Conservation (phyloP, 2,888 invertebrate species). For the Mycalesis mineus region DNA sequence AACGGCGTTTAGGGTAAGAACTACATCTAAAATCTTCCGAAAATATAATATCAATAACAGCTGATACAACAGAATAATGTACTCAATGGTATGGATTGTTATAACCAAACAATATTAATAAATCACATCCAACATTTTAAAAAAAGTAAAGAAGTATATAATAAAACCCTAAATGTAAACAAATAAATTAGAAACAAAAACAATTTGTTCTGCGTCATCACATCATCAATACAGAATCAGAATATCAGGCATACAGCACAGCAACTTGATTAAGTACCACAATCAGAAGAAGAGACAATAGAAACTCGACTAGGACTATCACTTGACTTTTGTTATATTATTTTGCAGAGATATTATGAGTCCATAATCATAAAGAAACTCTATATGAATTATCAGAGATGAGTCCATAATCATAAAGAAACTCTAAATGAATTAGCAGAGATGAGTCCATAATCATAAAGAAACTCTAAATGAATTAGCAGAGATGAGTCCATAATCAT, state of each 20-base stretch:
- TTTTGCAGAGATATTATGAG: too few relatives aligned
- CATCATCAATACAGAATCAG: conserved; percentile 44
- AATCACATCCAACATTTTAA: conserved; percentile 18
- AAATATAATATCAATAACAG: too few relatives aligned
- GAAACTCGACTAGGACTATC: background rate
- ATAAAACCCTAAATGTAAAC: conserved; percentile 69
- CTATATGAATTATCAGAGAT: too few relatives aligned
- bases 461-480: background rate
- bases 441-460: background rate
- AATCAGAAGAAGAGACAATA: background rate
- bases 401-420: background rate
- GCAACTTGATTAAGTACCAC: conserved; percentile 35
- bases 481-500: too few relatives aligned
- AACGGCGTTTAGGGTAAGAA: too few relatives aligned
- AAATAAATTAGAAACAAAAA: conserved; percentile 78
- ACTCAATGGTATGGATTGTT: background rate
- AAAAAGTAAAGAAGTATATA: conserved; percentile 40
- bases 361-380: background rate
- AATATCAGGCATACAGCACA: conserved; percentile 41
- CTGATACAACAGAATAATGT: too few relatives aligned
- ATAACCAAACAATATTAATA: background rate
- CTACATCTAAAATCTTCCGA: too few relatives aligned
- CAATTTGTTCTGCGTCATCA: conserved; percentile 74
- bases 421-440: background rate
- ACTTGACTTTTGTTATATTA: too few relatives aligned